Evolutionary conservation across 2,113 vertebrate species (phyloP).

Genomic region (Siphamia tubifer): DNA sequence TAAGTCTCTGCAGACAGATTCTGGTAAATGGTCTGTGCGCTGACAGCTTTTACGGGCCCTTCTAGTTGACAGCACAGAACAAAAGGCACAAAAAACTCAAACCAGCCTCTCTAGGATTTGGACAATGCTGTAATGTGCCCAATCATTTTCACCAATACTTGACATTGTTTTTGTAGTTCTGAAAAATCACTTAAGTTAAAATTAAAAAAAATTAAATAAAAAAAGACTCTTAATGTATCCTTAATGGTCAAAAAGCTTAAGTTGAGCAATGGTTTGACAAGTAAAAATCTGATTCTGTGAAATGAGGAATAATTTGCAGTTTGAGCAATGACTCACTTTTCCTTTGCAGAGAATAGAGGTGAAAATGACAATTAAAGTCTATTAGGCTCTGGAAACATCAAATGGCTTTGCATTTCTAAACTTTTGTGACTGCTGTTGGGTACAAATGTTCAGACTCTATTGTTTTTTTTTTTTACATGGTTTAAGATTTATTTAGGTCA

Average conservation of each 20-base stretch:
- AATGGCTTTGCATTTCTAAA: background rate
- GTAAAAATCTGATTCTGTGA: background rate
- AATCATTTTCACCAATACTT: background rate
- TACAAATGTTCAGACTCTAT: background rate
- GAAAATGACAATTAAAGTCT: background rate
- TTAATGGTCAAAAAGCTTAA: background rate
- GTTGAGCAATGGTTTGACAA: background rate
- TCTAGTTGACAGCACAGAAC: background rate
- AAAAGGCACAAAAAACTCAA: background rate
- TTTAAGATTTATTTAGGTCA: background rate
- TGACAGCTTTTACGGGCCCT: background rate
- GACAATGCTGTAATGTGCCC: background rate
- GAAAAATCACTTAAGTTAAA: background rate
- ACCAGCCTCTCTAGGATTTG: background rate
- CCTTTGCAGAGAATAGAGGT: background rate
- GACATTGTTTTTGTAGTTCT: background rate
- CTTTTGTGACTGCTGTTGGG: too few species aligned
- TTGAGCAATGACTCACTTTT: background rate
- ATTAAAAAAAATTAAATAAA: too few species aligned
- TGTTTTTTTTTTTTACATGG: background rate
- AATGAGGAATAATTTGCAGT: slow-evolving; percentile 1
- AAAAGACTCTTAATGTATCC: background rate
- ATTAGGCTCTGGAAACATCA: background rate
- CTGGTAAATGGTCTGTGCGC: background rate
- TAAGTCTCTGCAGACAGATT: slow-evolving; percentile 3